A percentile compares a stretch with the other conserved stretches of the same genome.
phyloP scores from a whole-genome alignment of 2,888 invertebrate species.

The Sisyra nigra region DNA sequence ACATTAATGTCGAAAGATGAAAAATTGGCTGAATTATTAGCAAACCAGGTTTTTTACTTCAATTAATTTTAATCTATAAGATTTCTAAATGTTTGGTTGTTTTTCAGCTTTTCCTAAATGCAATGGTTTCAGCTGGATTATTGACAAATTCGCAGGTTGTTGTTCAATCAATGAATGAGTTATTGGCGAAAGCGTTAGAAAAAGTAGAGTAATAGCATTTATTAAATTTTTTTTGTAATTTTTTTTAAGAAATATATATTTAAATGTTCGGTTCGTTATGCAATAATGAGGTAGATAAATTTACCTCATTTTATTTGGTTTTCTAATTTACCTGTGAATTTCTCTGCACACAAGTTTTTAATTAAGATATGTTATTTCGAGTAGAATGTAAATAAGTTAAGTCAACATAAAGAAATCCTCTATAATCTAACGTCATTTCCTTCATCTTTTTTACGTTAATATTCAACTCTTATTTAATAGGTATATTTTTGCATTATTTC shows the following conservation, averaged over 20 bases:
- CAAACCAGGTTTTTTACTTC: conserved; percentile 50
- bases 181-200: conserved; percentile 64
- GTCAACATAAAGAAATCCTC: too few relatives aligned
- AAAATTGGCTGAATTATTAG: conserved; percentile 66
- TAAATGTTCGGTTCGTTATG: background rate
- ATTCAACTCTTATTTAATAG: too few relatives aligned
- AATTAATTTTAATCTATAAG: conserved; percentile 2
- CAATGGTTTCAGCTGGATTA: conserved; percentile 90
- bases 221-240: background rate
- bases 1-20: conserved; percentile 56
- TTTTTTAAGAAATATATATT: background rate
- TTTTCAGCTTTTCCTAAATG: conserved; percentile 71
- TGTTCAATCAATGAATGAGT: conserved; percentile 71
- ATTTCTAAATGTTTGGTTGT: conserved; percentile 12
- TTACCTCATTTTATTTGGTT: background rate
- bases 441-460: too few relatives aligned
- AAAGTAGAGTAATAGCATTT: conserved; percentile 26
- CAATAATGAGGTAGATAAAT: background rate
- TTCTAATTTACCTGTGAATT: too few relatives aligned
- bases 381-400: too few relatives aligned
- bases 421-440: too few relatives aligned
- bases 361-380: too few relatives aligned
- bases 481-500: too few relatives aligned
- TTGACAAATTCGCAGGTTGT: conserved; percentile 80
- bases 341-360: too few relatives aligned